These are phyloP conservation scores for Dendroctonus valens DNA, from an alignment of 1,140 invertebrate genomes.

Conservation along the genomic window DNA sequence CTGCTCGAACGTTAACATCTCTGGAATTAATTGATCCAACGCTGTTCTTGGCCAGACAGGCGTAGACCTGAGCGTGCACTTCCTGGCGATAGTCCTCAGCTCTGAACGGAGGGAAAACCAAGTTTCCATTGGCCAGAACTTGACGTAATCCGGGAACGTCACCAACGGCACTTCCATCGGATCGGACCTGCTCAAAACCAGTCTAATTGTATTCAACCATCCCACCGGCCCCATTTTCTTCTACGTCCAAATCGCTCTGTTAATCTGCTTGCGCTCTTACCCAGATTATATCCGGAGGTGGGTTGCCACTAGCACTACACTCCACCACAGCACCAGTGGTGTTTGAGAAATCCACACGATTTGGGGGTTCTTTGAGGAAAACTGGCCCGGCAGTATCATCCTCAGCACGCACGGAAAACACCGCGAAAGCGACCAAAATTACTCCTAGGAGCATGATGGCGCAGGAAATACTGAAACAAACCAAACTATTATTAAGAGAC, in stretches of 20 bases:
- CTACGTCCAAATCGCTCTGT: too few relatives aligned
- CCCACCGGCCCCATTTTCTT: too few relatives aligned
- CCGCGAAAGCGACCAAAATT: conserved; percentile 16
- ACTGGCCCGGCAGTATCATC: conserved; percentile 82
- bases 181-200: conserved; percentile 49
- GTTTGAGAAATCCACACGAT: conserved; percentile 90
- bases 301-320: conserved; percentile 87
- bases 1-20: conserved; percentile 91
- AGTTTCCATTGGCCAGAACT: conserved; percentile 86
- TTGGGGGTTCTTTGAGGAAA: conserved; percentile 88
- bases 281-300: conserved; percentile 91
- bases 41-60: conserved; percentile 84
- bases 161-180: conserved; percentile 83
- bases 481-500: too few relatives aligned
- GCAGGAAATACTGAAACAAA: too few relatives aligned
- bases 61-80: conserved; percentile 91
- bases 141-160: conserved; percentile 75
- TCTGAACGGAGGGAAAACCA: conserved; percentile 91
- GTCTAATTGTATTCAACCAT: background rate
- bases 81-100: conserved; percentile 90
- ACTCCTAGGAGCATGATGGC: conserved; percentile 24
- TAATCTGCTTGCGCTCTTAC: conserved; percentile 51
- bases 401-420: conserved; percentile 51
- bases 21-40: conserved; percentile 87
- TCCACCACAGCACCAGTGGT: conserved; percentile 90